Evolutionary conservation across 2,888 invertebrate genomes (phyloP), one percentile per base, ranked within the genome.

Genomic region (Meandrusa payeni): DNA sequence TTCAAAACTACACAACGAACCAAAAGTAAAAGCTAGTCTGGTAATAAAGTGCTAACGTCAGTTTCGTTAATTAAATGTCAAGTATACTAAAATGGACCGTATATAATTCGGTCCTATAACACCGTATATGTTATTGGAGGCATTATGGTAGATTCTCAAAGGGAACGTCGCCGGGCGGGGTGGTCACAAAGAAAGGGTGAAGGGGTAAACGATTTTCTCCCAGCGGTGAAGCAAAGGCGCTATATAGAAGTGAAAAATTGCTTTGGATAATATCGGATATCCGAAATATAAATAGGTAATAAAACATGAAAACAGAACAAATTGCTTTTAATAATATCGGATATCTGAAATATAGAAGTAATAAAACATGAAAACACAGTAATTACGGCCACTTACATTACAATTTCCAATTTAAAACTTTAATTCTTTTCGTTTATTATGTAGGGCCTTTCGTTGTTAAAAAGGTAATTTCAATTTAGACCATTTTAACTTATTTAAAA

Each of bases 31-130:
- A 22, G 31, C 39, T 22, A n/a, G 15, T 17, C 23, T 6, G 19
- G 19, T 12, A 26, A 33, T 41, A 24, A 41, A 41, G 19, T 31
- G n/a, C 11, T 17, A 15, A 17, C 23, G n/a, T 27, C 19, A 13
- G 4, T 6, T 28, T n/a, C 23, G 33, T 28, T 41, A 32, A 41
- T 32, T 41, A 41, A 41, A 32, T 24, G 32, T 32, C 40, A 24
- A 32, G 40, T 32, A 41, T 10, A 19, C 19, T 11, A 26, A 33
- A 41, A 32, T 5, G 4, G 12, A 37, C 6, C 7, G 26, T 24
- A n/a, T 33, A 23, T 4, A 13, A n/a, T 9, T 33, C 9, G 22
- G 4, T 15, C 6, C 4, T 23, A 27, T 27, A 32, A 32, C 22
- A 9, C n/a, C 9, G 31, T 39, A 31, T 23, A 23, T 23, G 10